Evolutionary conservation across 2,888 invertebrate genomes (phyloP), one percentile per base, ranked within the genome.

Genomic region (Diaprepes abbreviatus): DNA sequence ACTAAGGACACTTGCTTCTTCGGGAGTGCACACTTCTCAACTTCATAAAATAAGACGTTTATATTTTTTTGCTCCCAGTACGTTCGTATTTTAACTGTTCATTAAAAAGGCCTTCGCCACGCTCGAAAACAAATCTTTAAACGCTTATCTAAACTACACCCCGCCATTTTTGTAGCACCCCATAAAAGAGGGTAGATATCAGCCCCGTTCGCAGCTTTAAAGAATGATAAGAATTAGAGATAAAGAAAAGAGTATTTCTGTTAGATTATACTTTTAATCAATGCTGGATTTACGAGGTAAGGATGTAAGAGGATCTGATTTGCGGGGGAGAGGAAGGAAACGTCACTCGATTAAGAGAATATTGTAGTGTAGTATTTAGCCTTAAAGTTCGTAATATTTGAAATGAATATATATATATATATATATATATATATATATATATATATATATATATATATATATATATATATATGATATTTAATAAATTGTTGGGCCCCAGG

Each of bases 251-350:
- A 31, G 55, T 79, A 81, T 80, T 79, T 80, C 79, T 78, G 78
- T 77, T 77, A 81, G 82, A 80, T 81, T 80, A 80, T 80, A 80
- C 81, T 80, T 81, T 81, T 81, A 81, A 81, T 81, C 81, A 81
- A 63, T 63, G 63, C n/a, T 12, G 62, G 66, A 67, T 71, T 71
- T 67, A 71, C 60, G 48, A 28, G 28, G 28, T 50, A 28, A 24
- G 45, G 24, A 28, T 38, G 28, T 16, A 58, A 59, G 31, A 4
- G 9, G 28, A 43, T 14, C 28, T 16, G 59, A 31, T 43, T 59
- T 45, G 31, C 14, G 5, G 16, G 14, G 12, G 28, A 14, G 28
- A 28, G 14, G n/a, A 43, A 17, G 40, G 6, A 2, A 7, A 36
- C n/a, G n/a, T n/a, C n/a, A n/a, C n/a, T n/a, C n/a, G n/a, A n/a